A percentile compares a stretch with the other conserved stretches of the same genome.
Conservation (phyloP, 2,888 invertebrate species). For the Ischnura elegans region DNA sequence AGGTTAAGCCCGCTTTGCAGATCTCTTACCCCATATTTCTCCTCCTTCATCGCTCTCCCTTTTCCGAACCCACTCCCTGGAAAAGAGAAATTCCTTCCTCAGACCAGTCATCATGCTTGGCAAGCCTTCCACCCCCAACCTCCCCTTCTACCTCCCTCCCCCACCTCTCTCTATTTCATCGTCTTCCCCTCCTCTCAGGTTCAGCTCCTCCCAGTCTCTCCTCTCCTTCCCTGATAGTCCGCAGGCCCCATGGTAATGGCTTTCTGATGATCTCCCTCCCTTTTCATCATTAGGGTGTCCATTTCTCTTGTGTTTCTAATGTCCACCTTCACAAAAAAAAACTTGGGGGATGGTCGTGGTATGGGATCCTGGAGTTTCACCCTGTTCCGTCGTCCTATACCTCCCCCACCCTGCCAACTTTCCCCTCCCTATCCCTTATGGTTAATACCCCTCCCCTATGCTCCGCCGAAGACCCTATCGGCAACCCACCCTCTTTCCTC, state of each 20-base stretch:
- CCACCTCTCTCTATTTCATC: background rate
- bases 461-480: slow-evolving; percentile 22
- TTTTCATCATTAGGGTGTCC: slow-evolving; percentile 67
- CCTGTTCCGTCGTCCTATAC: slow-evolving; percentile 28
- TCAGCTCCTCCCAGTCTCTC: background rate
- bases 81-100: background rate
- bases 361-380: slow-evolving; percentile 45
- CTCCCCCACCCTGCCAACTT: background rate
- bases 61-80: background rate
- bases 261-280: slow-evolving; percentile 65
- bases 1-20: background rate
- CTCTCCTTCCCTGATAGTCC: slow-evolving; percentile 46
- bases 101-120: slow-evolving; percentile 17
- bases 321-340: slow-evolving; percentile 63
- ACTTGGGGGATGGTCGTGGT: slow-evolving; percentile 32
- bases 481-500: too few species aligned
- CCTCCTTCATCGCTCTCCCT: background rate
- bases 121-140: background rate
- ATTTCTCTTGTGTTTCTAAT: slow-evolving; percentile 66
- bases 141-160: slow-evolving; percentile 1
- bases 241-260: slow-evolving; percentile 66
- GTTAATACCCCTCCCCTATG: background rate
- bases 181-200: background rate
- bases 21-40: background rate
- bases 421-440: background rate